Conservation (phyloP, 2,888 invertebrate species). For the Pteria penguin region DNA sequence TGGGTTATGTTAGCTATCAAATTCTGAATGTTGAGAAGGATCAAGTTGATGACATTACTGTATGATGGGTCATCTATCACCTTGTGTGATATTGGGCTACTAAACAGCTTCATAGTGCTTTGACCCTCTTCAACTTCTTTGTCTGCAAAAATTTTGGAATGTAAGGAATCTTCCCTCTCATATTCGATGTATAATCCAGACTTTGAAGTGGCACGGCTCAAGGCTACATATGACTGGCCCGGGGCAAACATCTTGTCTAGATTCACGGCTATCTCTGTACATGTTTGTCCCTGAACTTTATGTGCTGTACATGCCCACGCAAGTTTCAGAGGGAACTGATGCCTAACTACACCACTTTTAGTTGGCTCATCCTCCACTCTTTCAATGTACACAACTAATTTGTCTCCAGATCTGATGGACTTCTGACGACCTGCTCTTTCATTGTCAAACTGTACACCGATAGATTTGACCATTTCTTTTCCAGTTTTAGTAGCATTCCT, state of each 20-base stretch:
- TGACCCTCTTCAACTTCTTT: background rate
- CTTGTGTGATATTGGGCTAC: no score
- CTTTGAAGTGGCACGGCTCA: background rate
- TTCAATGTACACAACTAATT: no score
- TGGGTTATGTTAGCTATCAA: no score
- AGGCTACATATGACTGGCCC: slow-evolving; percentile 10
- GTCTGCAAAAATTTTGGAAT: background rate
- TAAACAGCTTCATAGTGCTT: background rate
- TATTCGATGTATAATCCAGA: background rate
- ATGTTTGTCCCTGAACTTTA: no score
- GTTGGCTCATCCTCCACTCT: no score
- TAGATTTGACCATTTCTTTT: background rate
- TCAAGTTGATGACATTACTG: no score
- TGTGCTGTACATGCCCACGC: no score
- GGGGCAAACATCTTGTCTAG: background rate
- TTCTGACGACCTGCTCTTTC: slow-evolving; percentile 5
- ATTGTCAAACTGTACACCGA: slow-evolving; percentile 8
- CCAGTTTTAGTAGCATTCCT: no score
- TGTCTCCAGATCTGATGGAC: no score
- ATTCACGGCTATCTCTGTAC: slow-evolving; percentile 4
- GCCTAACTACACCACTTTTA: background rate
- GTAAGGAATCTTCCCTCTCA: background rate
- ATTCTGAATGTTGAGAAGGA: no score
- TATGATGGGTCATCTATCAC: no score
- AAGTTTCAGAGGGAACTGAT: slow-evolving; percentile 6